phyloP scores from a whole-genome alignment of 2,888 invertebrate genomes.

The Proisotoma minuta region DNA sequence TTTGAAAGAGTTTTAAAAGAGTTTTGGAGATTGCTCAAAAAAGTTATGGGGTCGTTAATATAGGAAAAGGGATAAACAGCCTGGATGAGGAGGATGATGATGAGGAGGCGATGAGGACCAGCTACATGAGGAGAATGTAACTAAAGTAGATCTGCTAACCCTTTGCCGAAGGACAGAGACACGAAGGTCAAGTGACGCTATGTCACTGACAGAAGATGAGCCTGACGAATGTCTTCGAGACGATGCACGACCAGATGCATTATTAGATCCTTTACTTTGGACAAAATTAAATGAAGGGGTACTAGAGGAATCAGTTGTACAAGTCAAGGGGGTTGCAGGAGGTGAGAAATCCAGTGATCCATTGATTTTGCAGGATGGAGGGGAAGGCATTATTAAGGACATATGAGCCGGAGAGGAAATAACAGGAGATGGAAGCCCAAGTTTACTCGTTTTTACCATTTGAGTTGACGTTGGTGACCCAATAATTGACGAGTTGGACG shows the following conservation, averaged over 20 bases:
- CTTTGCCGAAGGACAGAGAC: conserved; percentile 74
- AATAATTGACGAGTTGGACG: conserved; percentile 33
- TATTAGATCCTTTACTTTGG: conserved; percentile 39
- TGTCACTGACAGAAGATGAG: conserved; percentile 53
- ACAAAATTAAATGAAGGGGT: conserved; percentile 34
- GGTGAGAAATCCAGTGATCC: conserved; percentile 40
- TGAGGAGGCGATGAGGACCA: background rate
- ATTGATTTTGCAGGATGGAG: conserved; percentile 38
- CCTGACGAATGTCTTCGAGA: conserved; percentile 42
- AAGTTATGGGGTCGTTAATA: background rate
- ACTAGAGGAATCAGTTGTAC: conserved; percentile 31
- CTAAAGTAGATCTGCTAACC: conserved; percentile 60
- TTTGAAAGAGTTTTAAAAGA: conserved; percentile 11
- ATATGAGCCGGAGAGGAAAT: conserved; percentile 28
- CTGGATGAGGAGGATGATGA: background rate
- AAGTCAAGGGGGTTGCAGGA: conserved; percentile 41
- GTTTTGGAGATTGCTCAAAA: conserved; percentile 5
- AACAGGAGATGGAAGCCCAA: conserved; percentile 43
- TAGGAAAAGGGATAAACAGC: too few species aligned
- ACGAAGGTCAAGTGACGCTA: conserved; percentile 59
- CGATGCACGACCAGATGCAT: conserved; percentile 35
- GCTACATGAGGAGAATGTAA: conserved; percentile 1
- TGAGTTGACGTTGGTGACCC: conserved; percentile 43
- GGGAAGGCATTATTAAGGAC: conserved; percentile 35
- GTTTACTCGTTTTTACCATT: conserved; percentile 47